Conservation (phyloP, 1,140 invertebrate genomes). For the Philaenus spumarius region DNA sequence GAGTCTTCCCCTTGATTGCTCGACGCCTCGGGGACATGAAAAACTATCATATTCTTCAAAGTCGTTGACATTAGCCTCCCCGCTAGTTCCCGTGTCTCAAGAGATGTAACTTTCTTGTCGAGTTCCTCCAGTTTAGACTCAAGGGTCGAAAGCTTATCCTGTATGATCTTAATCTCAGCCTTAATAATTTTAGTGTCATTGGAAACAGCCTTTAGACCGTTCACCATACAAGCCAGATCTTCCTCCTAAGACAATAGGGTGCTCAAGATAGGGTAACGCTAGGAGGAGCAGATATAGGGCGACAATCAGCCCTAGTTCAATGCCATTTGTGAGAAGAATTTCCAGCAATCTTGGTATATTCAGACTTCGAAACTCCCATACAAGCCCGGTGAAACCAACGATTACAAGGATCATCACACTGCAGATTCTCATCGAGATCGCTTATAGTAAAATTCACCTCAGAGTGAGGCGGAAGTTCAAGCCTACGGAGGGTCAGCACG, state of each 20-base stretch:
- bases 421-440: neutral
- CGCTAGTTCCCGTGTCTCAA: neutral
- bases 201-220: neutral
- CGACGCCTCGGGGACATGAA: neutral
- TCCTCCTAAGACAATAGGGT: neutral
- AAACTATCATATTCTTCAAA: neutral
- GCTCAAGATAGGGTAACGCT: neutral
- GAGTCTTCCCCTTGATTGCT: neutral
- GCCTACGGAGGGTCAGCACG: too few relatives aligned
- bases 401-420: slow-evolving; percentile 1
- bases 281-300: neutral
- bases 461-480: too few relatives aligned
- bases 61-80: neutral
- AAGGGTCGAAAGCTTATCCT: neutral
- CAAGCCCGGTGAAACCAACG: neutral
- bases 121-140: slow-evolving; percentile 5
- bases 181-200: slow-evolving; percentile 4
- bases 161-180: neutral
- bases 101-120: neutral
- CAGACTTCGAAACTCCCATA: neutral
- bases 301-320: neutral
- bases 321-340: neutral
- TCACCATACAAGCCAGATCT: neutral
- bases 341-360: neutral
- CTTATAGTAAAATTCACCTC: too few relatives aligned